phyloP scores from a whole-genome alignment of 2,797 vertebrate genomes.

The Picus viridis region DNA sequence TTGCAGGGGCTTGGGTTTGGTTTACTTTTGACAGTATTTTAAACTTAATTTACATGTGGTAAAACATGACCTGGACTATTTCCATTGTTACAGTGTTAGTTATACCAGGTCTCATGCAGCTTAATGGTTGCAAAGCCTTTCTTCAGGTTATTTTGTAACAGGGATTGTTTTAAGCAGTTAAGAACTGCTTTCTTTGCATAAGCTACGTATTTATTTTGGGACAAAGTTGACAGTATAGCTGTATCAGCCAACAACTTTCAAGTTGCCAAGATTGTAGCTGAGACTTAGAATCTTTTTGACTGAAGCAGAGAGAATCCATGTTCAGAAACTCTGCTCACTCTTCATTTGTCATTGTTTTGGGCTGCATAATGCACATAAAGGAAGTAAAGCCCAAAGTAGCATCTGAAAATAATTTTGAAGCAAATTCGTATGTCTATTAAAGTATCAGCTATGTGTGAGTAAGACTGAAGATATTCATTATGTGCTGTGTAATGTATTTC shows the following conservation, averaged over 20 bases:
- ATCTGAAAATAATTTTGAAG: neutral
- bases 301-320: neutral
- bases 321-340: neutral
- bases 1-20: neutral
- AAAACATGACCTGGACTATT: neutral
- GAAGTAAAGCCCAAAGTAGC: neutral
- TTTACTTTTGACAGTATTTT: neutral
- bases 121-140: neutral
- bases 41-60: slow-evolving; percentile 8
- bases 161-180: neutral
- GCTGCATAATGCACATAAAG: neutral
- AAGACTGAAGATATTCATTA: neutral
- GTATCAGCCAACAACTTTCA: neutral
- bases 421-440: neutral
- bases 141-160: slow-evolving; percentile 5
- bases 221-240: neutral
- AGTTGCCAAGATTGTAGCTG: neutral
- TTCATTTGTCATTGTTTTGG: neutral
- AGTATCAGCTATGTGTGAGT: neutral
- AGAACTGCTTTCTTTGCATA: neutral
- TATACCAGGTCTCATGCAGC: neutral
- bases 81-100: neutral
- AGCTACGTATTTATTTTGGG: neutral
- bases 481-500: neutral
- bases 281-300: neutral